Conservation (phyloP, 1,140 invertebrate genomes). For the Pissodes strobi region DNA sequence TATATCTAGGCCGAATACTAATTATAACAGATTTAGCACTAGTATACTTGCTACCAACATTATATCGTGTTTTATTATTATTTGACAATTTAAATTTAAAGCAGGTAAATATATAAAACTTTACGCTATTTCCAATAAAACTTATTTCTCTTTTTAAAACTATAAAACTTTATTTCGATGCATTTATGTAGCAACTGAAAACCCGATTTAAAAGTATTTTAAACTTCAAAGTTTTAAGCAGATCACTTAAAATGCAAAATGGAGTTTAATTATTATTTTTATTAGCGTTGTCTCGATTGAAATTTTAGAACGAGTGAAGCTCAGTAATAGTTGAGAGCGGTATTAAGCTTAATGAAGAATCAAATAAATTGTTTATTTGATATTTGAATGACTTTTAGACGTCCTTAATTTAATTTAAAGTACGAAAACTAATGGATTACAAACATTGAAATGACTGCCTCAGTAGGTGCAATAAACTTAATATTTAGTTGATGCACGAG, state of each 20-base stretch:
- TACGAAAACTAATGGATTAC: too few relatives aligned
- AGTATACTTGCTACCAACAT: too few relatives aligned
- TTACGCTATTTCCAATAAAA: conserved; percentile 6
- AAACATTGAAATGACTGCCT: too few relatives aligned
- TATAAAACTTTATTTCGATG: conserved; percentile 20
- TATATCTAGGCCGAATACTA: too few relatives aligned
- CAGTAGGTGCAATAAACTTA: conserved; percentile 2
- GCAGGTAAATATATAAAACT: conserved; percentile 8
- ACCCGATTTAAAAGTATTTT: conserved; percentile 16
- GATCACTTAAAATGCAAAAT: conserved; percentile 18
- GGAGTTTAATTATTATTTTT: conserved; percentile 23
- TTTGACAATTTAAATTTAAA: background rate
- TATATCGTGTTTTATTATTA: too few relatives aligned
- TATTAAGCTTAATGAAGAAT: background rate
- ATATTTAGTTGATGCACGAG: background rate
- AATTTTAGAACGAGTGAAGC: background rate
- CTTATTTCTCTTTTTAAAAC: conserved; percentile 22
- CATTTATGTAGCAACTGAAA: conserved; percentile 9
- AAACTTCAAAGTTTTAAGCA: conserved; percentile 22
- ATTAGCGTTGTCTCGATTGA: conserved; percentile 1
- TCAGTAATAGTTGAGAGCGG: background rate
- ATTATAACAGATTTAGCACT: too few relatives aligned
- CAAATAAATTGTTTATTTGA: too few relatives aligned
- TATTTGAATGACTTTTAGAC: too few relatives aligned
- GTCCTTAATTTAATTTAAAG: too few relatives aligned